phyloP scores from a whole-genome alignment of 2,888 invertebrate species.

The Netelia virgata region DNA sequence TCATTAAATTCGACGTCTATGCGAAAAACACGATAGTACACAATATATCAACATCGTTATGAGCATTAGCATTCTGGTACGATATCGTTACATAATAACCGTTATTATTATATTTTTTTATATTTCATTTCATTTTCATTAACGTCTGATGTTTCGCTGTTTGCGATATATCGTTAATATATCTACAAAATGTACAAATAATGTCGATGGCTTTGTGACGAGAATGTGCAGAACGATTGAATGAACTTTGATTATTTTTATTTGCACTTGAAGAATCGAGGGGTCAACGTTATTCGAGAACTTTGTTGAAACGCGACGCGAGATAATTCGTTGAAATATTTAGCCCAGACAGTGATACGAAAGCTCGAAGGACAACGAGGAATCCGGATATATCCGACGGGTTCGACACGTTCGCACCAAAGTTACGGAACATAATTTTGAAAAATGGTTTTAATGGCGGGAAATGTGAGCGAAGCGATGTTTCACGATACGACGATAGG shows the following conservation, averaged over 20 bases:
- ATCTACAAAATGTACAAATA: constrained; percentile 79
- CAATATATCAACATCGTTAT: constrained; percentile 49
- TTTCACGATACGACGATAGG: constrained; percentile 15
- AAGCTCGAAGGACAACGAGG: not conserved
- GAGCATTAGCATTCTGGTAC: constrained; percentile 49
- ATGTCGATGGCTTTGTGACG: constrained; percentile 68
- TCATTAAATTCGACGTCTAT: constrained; percentile 18
- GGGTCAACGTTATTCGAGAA: not conserved
- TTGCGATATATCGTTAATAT: constrained; percentile 67
- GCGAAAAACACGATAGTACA: constrained; percentile 27
- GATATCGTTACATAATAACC: constrained; percentile 36
- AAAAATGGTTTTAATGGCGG: not conserved
- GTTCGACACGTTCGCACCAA: not conserved
- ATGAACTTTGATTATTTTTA: constrained; percentile 12
- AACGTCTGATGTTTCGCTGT: constrained; percentile 59
- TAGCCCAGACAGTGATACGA: not conserved
- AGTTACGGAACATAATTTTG: not conserved
- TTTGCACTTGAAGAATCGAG: not conserved
- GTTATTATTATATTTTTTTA: constrained; percentile 38
- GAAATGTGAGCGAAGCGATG: constrained; percentile 8
- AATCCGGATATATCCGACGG: not conserved
- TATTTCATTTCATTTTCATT: constrained; percentile 14
- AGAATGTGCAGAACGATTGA: constrained; percentile 33
- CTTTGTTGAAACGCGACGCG: not conserved
- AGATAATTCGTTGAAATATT: not conserved